These are phyloP conservation scores for Cassiopea andromeda DNA, from an alignment of 30 jellyfish, hydroid and myxozoan genomes.

Conservation along the genomic window DNA sequence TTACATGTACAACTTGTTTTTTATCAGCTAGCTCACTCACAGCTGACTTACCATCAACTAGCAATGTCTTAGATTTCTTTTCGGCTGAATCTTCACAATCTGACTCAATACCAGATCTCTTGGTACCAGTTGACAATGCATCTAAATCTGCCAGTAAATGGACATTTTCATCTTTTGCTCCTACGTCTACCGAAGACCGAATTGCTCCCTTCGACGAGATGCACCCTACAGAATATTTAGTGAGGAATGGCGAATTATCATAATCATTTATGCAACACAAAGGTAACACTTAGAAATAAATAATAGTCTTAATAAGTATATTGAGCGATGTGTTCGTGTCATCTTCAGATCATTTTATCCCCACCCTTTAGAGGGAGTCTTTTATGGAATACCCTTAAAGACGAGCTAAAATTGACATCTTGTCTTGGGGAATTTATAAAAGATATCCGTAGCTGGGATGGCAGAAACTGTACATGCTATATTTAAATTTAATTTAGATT, in stretches of 20 bases:
- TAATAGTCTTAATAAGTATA: too few species aligned
- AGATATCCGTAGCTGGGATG: neutral
- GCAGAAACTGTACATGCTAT: neutral
- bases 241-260: too few species aligned
- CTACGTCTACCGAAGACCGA: conserved; percentile 52
- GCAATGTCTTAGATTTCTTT: conserved; percentile 18
- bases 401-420: neutral
- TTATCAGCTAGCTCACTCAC: conserved; percentile 20
- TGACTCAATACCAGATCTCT: conserved; percentile 50
- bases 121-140: conserved; percentile 68
- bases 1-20: conserved; percentile 1
- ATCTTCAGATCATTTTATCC: too few species aligned
- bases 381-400: neutral
- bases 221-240: conserved; percentile 69
- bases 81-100: conserved; percentile 56
- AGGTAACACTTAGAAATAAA: too few species aligned
- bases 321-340: too few species aligned
- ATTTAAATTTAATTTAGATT: neutral
- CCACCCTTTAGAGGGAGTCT: neutral
- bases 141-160: conserved; percentile 80
- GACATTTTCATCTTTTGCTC: conserved; percentile 19
- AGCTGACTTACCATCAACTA: conserved; percentile 16
- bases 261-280: too few species aligned
- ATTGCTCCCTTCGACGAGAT: conserved; percentile 56
- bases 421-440: neutral